Conservation (phyloP, 2,113 vertebrate species). For the Xenus cinereus region DNA sequence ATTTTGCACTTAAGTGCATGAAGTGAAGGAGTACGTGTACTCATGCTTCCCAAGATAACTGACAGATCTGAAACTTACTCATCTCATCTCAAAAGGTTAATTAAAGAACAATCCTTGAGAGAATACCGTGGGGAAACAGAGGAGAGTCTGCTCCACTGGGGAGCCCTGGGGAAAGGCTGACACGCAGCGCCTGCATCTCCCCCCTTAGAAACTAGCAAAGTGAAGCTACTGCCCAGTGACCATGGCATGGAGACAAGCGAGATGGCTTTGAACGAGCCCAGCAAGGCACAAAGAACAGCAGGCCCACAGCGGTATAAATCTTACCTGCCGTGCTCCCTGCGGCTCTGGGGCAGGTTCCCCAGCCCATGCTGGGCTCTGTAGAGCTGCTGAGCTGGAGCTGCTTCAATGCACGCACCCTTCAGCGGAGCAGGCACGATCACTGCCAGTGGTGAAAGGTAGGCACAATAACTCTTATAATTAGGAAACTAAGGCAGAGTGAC, state of each 20-base stretch:
- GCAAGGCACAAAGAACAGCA: background rate
- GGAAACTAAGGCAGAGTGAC: background rate
- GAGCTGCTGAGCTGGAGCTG: background rate
- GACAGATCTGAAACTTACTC: constrained; percentile 49
- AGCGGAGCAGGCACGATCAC: background rate
- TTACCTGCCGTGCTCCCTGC: fast-evolving
- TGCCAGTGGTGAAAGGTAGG: background rate
- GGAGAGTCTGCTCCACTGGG: background rate
- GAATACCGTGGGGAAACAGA: background rate
- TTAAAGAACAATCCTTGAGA: constrained; percentile 43
- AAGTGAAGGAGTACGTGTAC: constrained; percentile 21
- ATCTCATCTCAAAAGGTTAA: constrained; percentile 49
- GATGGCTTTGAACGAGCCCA: background rate
- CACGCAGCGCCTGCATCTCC: background rate
- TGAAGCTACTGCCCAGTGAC: background rate
- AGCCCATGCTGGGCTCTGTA: background rate
- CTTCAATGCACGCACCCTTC: background rate
- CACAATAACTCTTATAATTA: background rate
- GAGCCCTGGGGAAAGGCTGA: background rate
- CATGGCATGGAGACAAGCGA: fast-evolving
- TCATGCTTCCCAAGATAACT: constrained; percentile 41
- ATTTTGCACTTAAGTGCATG: constrained; percentile 25
- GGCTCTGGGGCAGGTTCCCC: background rate
- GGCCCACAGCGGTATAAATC: background rate
- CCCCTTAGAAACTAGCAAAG: background rate